Percentiles rank a stretch among this genome's conserved stretches.
Conservation (phyloP, 2,888 invertebrate species). For the Sphaerophoria taeniata region DNA sequence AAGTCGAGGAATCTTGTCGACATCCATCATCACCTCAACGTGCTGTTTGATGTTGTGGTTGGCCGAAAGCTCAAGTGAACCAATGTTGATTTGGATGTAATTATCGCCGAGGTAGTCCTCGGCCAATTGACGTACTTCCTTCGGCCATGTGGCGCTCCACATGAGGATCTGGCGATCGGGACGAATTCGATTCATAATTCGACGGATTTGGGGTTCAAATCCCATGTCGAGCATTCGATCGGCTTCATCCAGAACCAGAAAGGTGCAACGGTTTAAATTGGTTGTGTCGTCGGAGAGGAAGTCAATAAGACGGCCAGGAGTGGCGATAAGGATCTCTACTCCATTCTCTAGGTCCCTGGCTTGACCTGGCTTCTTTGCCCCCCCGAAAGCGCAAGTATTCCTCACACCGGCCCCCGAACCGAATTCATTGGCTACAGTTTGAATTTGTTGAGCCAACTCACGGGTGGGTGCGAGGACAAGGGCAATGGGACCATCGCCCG, state of each 20-base stretch:
- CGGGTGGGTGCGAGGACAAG: slow-evolving; percentile 90
- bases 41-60: slow-evolving; percentile 95
- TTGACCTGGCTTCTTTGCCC: slow-evolving; percentile 91
- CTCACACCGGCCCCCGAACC: slow-evolving; percentile 89
- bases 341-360: slow-evolving; percentile 89
- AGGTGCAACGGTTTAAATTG: slow-evolving; percentile 90
- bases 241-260: slow-evolving; percentile 94
- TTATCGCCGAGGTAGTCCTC: slow-evolving; percentile 93
- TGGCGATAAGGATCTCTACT: slow-evolving; percentile 94
- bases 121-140: slow-evolving; percentile 95
- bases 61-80: slow-evolving; percentile 90
- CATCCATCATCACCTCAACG: slow-evolving; percentile 89
- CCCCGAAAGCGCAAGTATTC: slow-evolving; percentile 94
- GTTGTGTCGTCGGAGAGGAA: slow-evolving; percentile 90
- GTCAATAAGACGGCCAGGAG: slow-evolving; percentile 93
- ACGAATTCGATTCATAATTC: slow-evolving; percentile 95
- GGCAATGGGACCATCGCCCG: slow-evolving; percentile 91
- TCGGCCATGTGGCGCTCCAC: slow-evolving; percentile 99
- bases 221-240: slow-evolving; percentile 99
- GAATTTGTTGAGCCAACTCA: slow-evolving; percentile 91
- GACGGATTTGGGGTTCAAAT: slow-evolving; percentile 97
- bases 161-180: slow-evolving; percentile 97
- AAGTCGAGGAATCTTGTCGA: slow-evolving; percentile 86
- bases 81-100: slow-evolving; percentile 95
- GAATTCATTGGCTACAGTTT: slow-evolving; percentile 91